Evolutionary conservation across 2,797 vertebrate genomes (phyloP), one percentile per base, ranked within the genome.

Genomic region (Takifugu rubripes): DNA sequence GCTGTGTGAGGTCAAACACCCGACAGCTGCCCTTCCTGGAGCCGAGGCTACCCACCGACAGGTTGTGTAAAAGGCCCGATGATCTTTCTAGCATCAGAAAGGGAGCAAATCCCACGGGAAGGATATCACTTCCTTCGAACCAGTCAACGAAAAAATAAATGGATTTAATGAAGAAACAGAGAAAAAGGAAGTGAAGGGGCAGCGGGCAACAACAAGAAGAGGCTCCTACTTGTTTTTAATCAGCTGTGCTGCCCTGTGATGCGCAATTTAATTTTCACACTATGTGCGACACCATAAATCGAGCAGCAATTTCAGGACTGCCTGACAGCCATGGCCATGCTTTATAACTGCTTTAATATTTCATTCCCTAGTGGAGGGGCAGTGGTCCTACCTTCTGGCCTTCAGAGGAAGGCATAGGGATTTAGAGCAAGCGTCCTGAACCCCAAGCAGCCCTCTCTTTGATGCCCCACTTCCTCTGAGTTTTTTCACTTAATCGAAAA

Each of bases 331-430:
- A 69, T 42, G 15, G 56, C 52, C 25, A 66, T 72, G 64, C 68
- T 82, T 83, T 82, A 78, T 68, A 79, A 76, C 68, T 55, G 70
- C 81, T 83, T 85, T 81, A 80, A 86, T 85, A 84, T 83, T 81
- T 81, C 57, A 81, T 61, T 69, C 68, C 60, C 70, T 73, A 70
- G 66, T 72, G 68, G 59, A 58, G 61, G 62, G 69, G 72, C 62
- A 56, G 54, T 56, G 68, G 59, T 40, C 54, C 31, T 67, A 52
- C 64, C 78, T 75, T 77, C 70, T 76, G 79, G 72, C 58, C 63
- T 72, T 74, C 49, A 61, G 63, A 77, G 68, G 56, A 56, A 64
- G 59, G 72, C 68, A 70, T 78, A 59, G 83, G 54, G 78, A 89
- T 91, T 91, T 90, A 87, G 69, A 64, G 68, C 66, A 72, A 73